Base-by-base conservation (phyloP, 2,797 vertebrate species). In the Gorsachius magnificus region DNA sequence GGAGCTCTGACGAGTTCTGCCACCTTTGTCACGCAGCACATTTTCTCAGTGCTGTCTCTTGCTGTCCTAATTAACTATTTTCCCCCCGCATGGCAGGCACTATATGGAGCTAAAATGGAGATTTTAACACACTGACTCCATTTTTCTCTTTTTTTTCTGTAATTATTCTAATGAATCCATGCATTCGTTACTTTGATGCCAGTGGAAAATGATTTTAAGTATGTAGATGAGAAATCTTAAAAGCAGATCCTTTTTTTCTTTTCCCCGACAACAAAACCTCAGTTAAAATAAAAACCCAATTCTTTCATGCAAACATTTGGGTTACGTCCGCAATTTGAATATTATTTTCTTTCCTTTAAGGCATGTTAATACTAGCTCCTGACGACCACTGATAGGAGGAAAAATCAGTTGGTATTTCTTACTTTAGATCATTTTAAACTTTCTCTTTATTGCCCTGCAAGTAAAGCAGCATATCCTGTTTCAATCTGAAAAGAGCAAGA, bases 61-160 rank as follows among this genome's bases (percentile, higher is more conserved):
- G 88, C 95, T 82, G 86, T 84, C 94, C 91, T 96, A 97, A 97
- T 97, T 98, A 98, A 95, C 94, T 90, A 79, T 89, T 82, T 91
- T 89, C 61, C 94, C 76, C 90, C 63, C 79, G 3, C 46, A 31
- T 10, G 61, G 87, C 81, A 96, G 93, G 91, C 95, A 21, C 82
- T 93, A 71, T 80, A 80, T 16, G 41, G 84, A 96, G 58, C 81
- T 93, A 93, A 95, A 95, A 96, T 89, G 68, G 91, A 95, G 94
- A 87, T 83, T 91, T 80, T 80, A 97, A 97, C 2, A 1, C 33
- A 35, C 43, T 79, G 63, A 21, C 87, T 96, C 74, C 28, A 82
- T 88, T 91, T 95, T 65, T 33, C 17, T 94, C 64, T 76, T 87
- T 33, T 29, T 29, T n/a, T 56, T 18, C 89, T 72, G 14, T 90